Base-by-base conservation (phyloP, 2,797 vertebrate genomes). In the Chelonia mydas region DNA sequence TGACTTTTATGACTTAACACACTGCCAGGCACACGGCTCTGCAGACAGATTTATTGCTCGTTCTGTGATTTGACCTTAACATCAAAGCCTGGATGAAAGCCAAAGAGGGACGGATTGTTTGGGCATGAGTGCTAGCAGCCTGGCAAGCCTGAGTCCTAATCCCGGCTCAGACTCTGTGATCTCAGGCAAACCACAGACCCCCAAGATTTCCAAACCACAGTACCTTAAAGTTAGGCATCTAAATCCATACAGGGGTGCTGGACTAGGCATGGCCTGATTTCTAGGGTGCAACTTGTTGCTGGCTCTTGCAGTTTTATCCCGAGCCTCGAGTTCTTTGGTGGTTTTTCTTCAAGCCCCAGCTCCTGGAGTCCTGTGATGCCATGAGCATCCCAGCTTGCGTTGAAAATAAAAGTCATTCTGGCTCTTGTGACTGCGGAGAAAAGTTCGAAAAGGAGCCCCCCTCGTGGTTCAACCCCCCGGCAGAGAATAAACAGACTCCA, bases 111-210 rank as follows among this genome's bases (percentile, higher is more conserved):
- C 28, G 49, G 13, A 17, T 88, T 54, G 88, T 86, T 51, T 11
- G 49, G 11, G 45, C 19, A 65, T 0, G 6, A 15, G 13, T 0
- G 0, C n/a, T 41, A 2, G 59, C 16, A 4, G 33, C 16, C 61
- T n/a, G 33, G 61, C 33, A 19, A 1, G 61, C 8, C 61, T 37
- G 61, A 5, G 61, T n/a, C 13, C 61, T 68, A n/a, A 19, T 37
- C 33, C 33, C 5, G 8, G 61, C 31, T 65, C 61, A 33, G 2
- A n/a, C 4, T 7, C 59, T 61, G 31, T 4, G 33, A 65, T 65
- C 61, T n/a, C 33, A 68, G 61, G 16, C 33, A n/a, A 65, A 53
- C 17, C 51, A 53, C 17, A 53, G 55, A 57, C 25, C 55, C 55
- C 55, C 11, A 57, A 57, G 11, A 27, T 57, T 28, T 57, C 55